phyloP scores from a whole-genome alignment of 1,140 invertebrate genomes.

The Linepithema humile region DNA sequence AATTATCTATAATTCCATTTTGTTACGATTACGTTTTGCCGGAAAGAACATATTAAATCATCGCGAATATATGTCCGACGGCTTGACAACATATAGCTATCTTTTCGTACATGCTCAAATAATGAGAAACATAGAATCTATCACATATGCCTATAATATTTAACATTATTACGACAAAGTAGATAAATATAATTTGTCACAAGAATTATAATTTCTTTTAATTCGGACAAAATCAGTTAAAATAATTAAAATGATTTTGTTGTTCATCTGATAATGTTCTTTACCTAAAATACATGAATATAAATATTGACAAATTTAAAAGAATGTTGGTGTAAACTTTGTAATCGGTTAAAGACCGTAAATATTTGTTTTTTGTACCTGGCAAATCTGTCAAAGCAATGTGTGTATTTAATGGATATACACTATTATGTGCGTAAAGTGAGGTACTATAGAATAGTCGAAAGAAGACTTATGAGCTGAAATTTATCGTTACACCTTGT shows the following conservation, averaged over 20 bases:
- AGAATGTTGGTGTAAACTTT: not conserved
- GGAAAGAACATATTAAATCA: not conserved
- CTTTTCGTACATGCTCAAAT: not conserved
- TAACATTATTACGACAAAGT: not conserved
- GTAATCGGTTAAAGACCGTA: not conserved
- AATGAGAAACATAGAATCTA: not conserved
- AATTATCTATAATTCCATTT: not conserved
- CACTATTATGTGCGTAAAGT: slow-evolving; percentile 42
- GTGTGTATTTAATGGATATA: slow-evolving; percentile 17
- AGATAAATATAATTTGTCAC: not conserved
- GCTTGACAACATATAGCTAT: not conserved
- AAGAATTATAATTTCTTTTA: not conserved
- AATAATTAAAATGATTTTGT: not conserved
- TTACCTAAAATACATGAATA: not conserved
- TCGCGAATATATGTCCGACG: not conserved
- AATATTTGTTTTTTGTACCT: not conserved
- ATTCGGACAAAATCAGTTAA: not conserved
- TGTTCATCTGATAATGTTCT: not conserved
- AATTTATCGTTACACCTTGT: slow-evolving; percentile 79
- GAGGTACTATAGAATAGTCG: slow-evolving; percentile 56
- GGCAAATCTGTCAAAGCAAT: not conserved
- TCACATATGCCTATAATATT: not conserved
- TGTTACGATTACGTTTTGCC: not conserved
- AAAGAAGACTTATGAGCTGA: slow-evolving; percentile 81
- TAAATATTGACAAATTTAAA: not conserved